Evolutionary conservation across 2,113 vertebrate species (phyloP).

Genomic region (Heptranchias perlo): DNA sequence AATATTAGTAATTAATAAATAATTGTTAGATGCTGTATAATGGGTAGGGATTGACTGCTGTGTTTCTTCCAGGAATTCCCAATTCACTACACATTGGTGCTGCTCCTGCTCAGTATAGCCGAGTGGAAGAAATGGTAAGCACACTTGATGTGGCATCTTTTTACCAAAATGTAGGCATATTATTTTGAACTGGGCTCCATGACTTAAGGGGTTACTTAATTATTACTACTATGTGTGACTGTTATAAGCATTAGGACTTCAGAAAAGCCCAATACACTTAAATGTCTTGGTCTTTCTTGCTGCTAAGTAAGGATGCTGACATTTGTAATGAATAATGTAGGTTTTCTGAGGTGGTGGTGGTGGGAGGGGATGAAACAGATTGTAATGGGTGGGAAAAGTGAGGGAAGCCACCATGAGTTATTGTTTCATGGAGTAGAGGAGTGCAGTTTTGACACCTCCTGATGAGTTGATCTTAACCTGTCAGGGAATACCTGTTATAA

Average conservation of each 20-base stretch:
- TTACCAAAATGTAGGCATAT: neutral
- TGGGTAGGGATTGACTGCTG: neutral
- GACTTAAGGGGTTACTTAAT: neutral
- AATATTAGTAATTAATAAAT: neutral
- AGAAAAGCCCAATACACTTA: neutral
- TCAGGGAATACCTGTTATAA: no score
- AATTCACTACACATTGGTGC: slow-evolving; percentile 72
- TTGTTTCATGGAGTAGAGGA: no score
- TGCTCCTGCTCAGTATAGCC: slow-evolving; percentile 68
- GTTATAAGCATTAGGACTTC: neutral
- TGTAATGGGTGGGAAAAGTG: no score
- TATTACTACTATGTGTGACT: neutral
- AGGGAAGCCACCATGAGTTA: neutral
- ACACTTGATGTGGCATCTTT: neutral
- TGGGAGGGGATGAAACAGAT: neutral
- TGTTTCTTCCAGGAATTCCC: slow-evolving; percentile 62
- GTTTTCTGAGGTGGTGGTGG: neutral
- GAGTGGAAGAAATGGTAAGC: slow-evolving; percentile 81
- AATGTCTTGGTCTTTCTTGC: neutral
- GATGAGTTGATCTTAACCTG: neutral
- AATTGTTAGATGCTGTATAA: neutral
- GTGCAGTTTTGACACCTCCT: neutral
- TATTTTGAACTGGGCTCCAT: neutral
- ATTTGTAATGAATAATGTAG: neutral
- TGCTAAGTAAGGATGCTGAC: neutral